Percentiles rank a stretch among this genome's conserved stretches.
Conservation (phyloP, 2,113 vertebrate species). For the Myotis brandtii region DNA sequence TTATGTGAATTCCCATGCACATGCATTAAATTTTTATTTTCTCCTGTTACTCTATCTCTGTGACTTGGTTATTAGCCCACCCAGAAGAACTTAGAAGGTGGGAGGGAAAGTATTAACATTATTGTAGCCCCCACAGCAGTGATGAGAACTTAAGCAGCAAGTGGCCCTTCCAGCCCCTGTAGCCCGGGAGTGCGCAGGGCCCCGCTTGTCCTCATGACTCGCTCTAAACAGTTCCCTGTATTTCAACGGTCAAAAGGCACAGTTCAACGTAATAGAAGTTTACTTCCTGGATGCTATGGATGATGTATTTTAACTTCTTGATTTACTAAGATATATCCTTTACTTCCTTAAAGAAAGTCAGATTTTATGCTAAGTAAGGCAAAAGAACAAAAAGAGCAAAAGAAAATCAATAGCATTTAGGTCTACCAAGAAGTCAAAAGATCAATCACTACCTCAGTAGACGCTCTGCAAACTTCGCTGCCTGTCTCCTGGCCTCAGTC, state of each 20-base stretch:
- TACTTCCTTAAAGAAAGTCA: not conserved
- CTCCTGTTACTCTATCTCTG: not conserved
- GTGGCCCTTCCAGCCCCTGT: accelerated
- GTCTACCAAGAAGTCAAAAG: not conserved
- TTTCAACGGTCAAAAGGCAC: not conserved
- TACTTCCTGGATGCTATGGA: not conserved
- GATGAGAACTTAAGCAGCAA: not conserved
- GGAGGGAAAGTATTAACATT: not conserved
- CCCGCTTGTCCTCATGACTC: accelerated
- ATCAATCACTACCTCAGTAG: not conserved
- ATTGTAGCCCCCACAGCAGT: not conserved
- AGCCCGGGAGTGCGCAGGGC: accelerated
- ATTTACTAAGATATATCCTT: not conserved
- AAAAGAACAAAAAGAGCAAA: not conserved
- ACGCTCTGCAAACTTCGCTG: not conserved
- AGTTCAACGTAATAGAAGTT: not conserved
- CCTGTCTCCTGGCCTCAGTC: not conserved
- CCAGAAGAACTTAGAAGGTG: not conserved
- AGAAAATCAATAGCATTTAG: not conserved
- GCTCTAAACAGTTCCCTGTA: not conserved
- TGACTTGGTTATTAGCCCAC: not conserved
- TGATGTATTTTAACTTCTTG: not conserved
- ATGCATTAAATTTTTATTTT: not conserved
- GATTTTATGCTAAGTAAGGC: not conserved
- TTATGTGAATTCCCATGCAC: not conserved